Conservation (phyloP, 2,113 vertebrate genomes). For the Cettia cetti region DNA sequence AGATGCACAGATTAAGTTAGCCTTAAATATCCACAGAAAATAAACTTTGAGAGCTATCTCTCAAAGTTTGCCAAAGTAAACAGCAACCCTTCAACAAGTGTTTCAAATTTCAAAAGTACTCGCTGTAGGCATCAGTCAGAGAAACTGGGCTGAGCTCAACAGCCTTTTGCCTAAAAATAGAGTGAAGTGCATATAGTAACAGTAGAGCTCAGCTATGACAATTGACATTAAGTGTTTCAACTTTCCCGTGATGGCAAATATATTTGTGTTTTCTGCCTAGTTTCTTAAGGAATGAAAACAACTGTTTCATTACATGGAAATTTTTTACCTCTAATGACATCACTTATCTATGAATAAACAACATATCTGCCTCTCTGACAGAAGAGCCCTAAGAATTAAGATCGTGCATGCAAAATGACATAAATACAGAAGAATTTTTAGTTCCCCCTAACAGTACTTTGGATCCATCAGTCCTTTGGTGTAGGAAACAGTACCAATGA, state of each 20-base stretch:
- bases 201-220: not conserved
- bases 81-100: not conserved
- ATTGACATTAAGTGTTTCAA: not conserved
- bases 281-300: not conserved
- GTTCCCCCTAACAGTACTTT: not conserved
- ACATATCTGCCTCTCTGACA: not conserved
- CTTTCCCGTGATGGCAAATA: not conserved
- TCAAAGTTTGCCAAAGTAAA: not conserved
- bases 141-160: not conserved
- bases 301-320: not conserved
- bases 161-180: not conserved
- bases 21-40: not conserved
- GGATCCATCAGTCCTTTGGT: not conserved
- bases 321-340: not conserved
- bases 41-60: not conserved
- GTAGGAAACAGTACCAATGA: not conserved
- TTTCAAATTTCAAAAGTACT: not conserved
- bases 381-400: not conserved
- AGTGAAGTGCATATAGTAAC: not conserved
- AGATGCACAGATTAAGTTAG: fast-evolving
- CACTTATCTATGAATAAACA: not conserved
- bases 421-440: not conserved
- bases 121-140: not conserved
- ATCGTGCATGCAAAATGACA: not conserved
- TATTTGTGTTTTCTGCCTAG: not conserved